Evolutionary conservation across 1,140 invertebrate species (phyloP).

Genomic region (Holcopasites calliopsidis): DNA sequence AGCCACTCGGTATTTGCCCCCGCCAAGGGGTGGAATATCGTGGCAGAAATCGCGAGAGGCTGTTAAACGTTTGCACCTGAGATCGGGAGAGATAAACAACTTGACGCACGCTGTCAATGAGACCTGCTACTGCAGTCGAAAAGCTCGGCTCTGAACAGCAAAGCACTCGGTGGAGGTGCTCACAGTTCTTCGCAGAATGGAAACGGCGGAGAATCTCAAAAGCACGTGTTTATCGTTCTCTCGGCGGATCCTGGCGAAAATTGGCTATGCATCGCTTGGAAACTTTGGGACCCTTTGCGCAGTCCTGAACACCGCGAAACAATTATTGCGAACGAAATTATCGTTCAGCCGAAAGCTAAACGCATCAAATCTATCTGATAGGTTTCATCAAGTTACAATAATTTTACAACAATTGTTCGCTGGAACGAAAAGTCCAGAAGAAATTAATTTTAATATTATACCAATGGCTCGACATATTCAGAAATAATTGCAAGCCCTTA

Average conservation of each 20-base stretch:
- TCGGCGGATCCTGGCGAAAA: conserved; percentile 63
- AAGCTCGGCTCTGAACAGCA: conserved; percentile 52
- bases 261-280: conserved; percentile 64
- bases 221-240: conserved; percentile 71
- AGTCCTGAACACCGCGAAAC: conserved; percentile 19
- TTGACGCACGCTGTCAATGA: conserved; percentile 38
- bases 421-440: no score
- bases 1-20: background rate
- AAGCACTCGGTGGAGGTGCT: conserved; percentile 41
- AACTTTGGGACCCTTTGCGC: conserved; percentile 60
- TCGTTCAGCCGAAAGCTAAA: no score
- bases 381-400: no score
- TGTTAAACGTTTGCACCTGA: background rate
- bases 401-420: no score
- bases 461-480: no score
- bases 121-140: conserved; percentile 24
- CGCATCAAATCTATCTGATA: no score
- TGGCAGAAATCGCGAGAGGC: conserved; percentile 3
- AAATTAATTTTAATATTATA: no score
- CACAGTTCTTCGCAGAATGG: conserved; percentile 48
- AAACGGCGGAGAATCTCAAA: conserved; percentile 58
- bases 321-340: conserved; percentile 53
- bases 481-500: no score
- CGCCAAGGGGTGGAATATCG: background rate
- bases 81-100: conserved; percentile 35